A percentile compares a stretch with the other conserved stretches of the same genome.
Evolutionary conservation across 2,113 vertebrate genomes (phyloP).

Genomic region (Vidua chalybeata): DNA sequence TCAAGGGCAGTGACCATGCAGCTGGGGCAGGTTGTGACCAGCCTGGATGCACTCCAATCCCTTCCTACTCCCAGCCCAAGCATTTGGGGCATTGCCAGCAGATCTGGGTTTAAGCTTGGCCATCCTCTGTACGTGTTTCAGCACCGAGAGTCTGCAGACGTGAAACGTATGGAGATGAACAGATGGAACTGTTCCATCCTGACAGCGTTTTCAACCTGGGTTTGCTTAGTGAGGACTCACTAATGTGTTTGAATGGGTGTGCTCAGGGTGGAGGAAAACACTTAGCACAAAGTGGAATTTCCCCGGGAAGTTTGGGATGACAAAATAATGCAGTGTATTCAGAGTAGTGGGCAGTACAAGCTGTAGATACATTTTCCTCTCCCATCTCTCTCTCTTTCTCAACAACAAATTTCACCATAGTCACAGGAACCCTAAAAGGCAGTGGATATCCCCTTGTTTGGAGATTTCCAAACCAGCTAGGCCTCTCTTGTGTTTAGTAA

Average conservation of each 20-base stretch:
- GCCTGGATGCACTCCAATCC: neutral
- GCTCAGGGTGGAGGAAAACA: neutral
- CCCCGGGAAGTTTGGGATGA: neutral
- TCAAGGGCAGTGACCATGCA: neutral
- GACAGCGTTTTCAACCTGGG: neutral
- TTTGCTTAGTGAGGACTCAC: neutral
- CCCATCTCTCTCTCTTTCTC: neutral
- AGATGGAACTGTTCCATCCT: neutral
- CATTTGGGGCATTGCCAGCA: neutral
- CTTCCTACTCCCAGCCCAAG: neutral
- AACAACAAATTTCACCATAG: neutral
- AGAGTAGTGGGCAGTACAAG: neutral
- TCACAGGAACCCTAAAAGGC: neutral
- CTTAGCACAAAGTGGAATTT: neutral
- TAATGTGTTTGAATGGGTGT: neutral
- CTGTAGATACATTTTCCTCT: neutral
- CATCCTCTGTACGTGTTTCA: neutral
- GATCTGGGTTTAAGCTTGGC: neutral
- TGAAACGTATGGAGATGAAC: neutral
- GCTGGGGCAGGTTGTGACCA: accelerated
- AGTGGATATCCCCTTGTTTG: constrained; percentile 10
- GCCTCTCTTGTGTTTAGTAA: constrained; percentile 63
- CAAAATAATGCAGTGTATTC: neutral
- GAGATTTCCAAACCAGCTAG: constrained; percentile 30
- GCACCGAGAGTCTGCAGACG: neutral